These are phyloP conservation scores for Eupeodes corollae DNA, from an alignment of 1,140 invertebrate species.

Conservation along the genomic window DNA sequence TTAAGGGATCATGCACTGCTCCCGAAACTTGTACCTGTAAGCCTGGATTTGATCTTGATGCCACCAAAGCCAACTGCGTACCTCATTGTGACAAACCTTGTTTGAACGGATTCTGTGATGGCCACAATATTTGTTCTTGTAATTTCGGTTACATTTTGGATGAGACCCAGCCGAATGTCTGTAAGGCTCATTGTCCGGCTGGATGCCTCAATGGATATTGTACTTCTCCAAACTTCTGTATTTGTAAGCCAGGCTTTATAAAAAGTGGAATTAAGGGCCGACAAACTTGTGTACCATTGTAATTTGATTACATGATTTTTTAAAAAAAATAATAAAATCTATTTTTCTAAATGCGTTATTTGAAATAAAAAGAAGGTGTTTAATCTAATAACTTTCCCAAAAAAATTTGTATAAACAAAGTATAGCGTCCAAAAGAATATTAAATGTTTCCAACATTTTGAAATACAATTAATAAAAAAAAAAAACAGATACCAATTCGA, in stretches of 20 bases:
- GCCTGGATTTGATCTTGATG: conserved; percentile 28
- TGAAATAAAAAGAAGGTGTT: too few relatives aligned
- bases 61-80: conserved; percentile 31
- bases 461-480: too few relatives aligned
- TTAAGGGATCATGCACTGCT: conserved; percentile 41
- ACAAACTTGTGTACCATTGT: conserved; percentile 43
- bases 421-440: too few relatives aligned
- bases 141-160: conserved; percentile 40
- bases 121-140: conserved; percentile 41
- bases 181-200: conserved; percentile 45
- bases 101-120: conserved; percentile 42
- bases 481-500: too few relatives aligned
- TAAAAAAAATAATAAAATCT: too few relatives aligned
- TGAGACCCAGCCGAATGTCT: conserved; percentile 37
- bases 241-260: conserved; percentile 45
- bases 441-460: too few relatives aligned
- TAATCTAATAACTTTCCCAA: too few relatives aligned
- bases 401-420: too few relatives aligned
- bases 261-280: conserved; percentile 57
- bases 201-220: conserved; percentile 52
- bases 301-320: too few relatives aligned
- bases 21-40: conserved; percentile 43
- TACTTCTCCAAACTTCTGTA: conserved; percentile 45
- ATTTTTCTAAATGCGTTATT: too few relatives aligned
- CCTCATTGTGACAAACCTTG: conserved; percentile 40